phyloP scores from a whole-genome alignment of 2,888 invertebrate species.

The Anorthoa munda region DNA sequence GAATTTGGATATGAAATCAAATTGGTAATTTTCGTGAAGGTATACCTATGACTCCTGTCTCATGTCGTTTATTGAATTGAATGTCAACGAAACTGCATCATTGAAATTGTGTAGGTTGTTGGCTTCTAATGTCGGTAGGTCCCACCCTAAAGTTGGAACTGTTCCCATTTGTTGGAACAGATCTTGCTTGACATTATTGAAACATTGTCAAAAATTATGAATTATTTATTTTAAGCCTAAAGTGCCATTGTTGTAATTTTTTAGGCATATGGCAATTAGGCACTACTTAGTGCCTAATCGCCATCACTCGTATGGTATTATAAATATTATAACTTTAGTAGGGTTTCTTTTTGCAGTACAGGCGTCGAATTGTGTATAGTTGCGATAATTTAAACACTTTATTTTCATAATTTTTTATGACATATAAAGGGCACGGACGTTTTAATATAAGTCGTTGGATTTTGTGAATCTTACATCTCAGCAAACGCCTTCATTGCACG shows the following conservation, averaged over 20 bases:
- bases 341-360: neutral
- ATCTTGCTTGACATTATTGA: constrained; percentile 2
- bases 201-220: too few relatives aligned
- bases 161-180: constrained; percentile 4
- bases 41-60: neutral
- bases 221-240: too few relatives aligned
- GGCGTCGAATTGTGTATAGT: neutral
- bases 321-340: neutral
- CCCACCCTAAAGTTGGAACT: constrained; percentile 1
- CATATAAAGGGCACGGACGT: neutral
- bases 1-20: constrained; percentile 29
- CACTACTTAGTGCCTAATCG: too few relatives aligned
- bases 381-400: constrained; percentile 4
- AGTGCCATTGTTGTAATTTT: too few relatives aligned
- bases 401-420: too few relatives aligned
- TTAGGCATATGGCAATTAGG: too few relatives aligned
- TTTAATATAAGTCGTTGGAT: neutral
- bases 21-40: constrained; percentile 7
- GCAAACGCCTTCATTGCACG: neutral
- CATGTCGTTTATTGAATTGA: constrained; percentile 14
- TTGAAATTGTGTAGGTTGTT: neutral
- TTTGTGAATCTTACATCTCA: constrained; percentile 7
- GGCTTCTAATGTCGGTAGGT: neutral
- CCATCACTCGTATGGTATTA: too few relatives aligned
- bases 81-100: constrained; percentile 12